Conservation (phyloP, 1,140 invertebrate genomes). For the Medauroidea extradentata region DNA sequence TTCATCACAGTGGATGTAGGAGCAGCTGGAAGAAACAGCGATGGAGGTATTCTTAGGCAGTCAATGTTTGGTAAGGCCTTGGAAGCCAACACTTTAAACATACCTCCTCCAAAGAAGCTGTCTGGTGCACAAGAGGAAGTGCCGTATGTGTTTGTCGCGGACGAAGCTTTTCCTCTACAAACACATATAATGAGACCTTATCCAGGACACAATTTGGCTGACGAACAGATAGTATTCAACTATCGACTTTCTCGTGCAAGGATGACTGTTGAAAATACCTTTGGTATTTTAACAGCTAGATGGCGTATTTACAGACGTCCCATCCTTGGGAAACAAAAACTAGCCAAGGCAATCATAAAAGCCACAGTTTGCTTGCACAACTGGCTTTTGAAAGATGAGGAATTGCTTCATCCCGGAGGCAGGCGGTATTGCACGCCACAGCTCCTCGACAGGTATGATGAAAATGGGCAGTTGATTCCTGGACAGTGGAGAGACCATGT, state of each 20-base stretch:
- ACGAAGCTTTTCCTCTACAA: constrained; percentile 24
- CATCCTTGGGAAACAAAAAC: constrained; percentile 22
- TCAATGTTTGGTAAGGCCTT: constrained; percentile 30
- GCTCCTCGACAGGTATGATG: constrained; percentile 17
- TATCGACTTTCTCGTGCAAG: constrained; percentile 30
- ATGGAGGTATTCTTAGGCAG: constrained; percentile 33
- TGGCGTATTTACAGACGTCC: constrained; percentile 38
- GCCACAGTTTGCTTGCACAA: constrained; percentile 35
- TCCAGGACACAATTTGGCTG: constrained; percentile 4
- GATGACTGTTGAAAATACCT: constrained; percentile 47
- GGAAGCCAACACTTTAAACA: constrained; percentile 23
- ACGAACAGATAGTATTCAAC: constrained; percentile 15
- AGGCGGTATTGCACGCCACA: constrained; percentile 15
- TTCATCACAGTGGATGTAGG: constrained; percentile 36
- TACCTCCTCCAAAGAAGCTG: constrained; percentile 22
- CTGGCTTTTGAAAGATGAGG: constrained; percentile 13
- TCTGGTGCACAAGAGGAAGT: constrained; percentile 7
- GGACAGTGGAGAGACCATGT: constrained; percentile 1
- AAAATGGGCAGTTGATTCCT: constrained; percentile 6
- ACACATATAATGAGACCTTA: constrained; percentile 23
- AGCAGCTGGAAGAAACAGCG: constrained; percentile 33
- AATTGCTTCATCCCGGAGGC: background rate
- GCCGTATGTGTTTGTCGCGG: constrained; percentile 21
- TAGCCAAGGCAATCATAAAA: constrained; percentile 24
- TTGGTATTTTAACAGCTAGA: constrained; percentile 43